A percentile compares a stretch with the other conserved stretches of the same genome.
These are phyloP conservation scores for Drosophila emarginata DNA, from an alignment of 2,888 invertebrate genomes.

Conservation along the genomic window DNA sequence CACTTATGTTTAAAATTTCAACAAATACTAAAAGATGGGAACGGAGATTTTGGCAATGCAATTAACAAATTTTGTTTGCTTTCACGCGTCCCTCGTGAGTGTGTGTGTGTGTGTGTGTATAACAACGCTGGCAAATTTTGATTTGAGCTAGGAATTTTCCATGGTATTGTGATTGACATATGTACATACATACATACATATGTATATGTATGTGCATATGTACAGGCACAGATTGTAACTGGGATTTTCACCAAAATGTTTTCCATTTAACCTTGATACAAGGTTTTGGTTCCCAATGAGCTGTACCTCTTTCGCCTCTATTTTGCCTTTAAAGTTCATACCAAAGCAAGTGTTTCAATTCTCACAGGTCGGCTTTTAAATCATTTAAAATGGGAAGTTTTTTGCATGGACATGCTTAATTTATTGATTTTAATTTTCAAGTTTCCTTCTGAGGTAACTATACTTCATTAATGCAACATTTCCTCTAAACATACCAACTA, in stretches of 20 bases:
- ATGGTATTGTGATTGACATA: background rate
- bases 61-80: slow-evolving; percentile 25
- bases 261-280: background rate
- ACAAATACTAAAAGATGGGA: background rate
- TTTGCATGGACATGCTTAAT: slow-evolving; percentile 7
- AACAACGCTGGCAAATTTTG: slow-evolving; percentile 15
- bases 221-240: background rate
- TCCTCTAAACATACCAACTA: background rate
- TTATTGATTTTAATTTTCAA: slow-evolving; percentile 51
- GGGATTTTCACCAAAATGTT: background rate
- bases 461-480: background rate
- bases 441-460: background rate
- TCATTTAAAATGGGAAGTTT: slow-evolving; percentile 17
- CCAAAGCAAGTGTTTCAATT: slow-evolving; percentile 4
- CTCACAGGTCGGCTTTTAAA: slow-evolving; percentile 47
- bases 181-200: background rate
- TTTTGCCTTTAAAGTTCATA: background rate
- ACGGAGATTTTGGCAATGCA: slow-evolving; percentile 8
- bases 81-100: background rate
- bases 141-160: slow-evolving; percentile 51
- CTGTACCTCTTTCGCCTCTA: background rate
- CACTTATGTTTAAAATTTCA: slow-evolving; percentile 17
- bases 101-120: background rate
- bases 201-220: background rate
- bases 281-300: slow-evolving; percentile 1